Evolutionary conservation across 2,797 vertebrate species (phyloP).

Genomic region (Platalea minor): DNA sequence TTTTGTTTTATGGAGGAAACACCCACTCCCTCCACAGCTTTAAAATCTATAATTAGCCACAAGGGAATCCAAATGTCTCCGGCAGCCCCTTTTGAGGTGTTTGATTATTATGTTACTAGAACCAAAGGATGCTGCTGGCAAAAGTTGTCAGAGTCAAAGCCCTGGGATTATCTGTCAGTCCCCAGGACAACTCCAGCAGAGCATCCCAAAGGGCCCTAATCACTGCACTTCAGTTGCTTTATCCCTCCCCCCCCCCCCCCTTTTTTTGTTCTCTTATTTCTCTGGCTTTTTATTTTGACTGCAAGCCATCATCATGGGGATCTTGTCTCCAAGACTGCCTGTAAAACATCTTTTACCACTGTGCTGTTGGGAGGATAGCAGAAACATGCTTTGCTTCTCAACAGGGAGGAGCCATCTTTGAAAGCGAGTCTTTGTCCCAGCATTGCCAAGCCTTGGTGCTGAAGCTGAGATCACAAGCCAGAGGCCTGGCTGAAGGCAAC

Average conservation of each 20-base stretch:
- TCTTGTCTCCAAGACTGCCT: neutral
- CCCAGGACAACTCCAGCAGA: neutral
- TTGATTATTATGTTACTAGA: neutral
- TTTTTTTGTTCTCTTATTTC: neutral
- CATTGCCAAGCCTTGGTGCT: neutral
- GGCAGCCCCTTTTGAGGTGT: neutral
- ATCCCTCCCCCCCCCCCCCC: neutral
- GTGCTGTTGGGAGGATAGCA: neutral
- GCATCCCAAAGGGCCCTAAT: neutral
- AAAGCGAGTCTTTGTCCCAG: neutral
- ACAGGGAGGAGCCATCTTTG: neutral
- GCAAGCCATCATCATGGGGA: neutral
- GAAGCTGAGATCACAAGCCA: neutral
- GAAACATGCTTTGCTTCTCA: neutral
- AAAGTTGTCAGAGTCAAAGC: neutral
- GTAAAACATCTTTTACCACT: neutral
- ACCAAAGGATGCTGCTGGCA: conserved; percentile 23
- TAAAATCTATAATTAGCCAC: conserved; percentile 18
- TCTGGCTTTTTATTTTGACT: neutral
- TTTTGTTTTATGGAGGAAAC: conserved; percentile 2
- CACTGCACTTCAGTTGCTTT: neutral
- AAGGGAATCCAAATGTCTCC: conserved; percentile 1
- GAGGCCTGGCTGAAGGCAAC: neutral
- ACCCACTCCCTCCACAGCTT: neutral
- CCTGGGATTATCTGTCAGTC: neutral